Conservation (phyloP, 1,140 invertebrate species). For the Eumeta japonica region DNA sequence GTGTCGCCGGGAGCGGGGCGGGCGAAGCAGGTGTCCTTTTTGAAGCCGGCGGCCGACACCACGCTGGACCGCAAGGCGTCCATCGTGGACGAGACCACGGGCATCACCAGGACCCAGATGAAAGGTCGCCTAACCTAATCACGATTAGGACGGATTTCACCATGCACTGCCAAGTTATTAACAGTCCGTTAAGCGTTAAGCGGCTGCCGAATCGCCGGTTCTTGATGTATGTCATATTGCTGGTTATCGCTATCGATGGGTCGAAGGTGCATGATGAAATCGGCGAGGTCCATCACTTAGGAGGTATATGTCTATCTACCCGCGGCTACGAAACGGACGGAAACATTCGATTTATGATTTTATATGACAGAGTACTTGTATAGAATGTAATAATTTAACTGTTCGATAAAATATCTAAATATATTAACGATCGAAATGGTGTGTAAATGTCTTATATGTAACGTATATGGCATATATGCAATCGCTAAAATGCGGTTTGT, state of each 20-base stretch:
- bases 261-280: no score
- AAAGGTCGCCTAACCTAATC: constrained; percentile 56
- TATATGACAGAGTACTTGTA: neutral
- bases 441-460: no score
- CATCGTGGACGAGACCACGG: constrained; percentile 55
- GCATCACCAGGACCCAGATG: constrained; percentile 74
- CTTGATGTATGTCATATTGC: neutral
- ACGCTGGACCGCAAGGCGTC: constrained; percentile 43
- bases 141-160: neutral
- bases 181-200: neutral
- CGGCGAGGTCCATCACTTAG: no score
- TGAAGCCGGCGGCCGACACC: constrained; percentile 42
- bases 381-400: no score
- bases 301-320: no score
- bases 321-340: no score
- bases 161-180: neutral
- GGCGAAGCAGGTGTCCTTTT: constrained; percentile 41
- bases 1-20: constrained; percentile 16
- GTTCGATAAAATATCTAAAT: no score
- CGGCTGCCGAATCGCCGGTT: no score
- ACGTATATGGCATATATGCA: no score
- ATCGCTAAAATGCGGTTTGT: no score
- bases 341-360: neutral
- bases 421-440: no score
- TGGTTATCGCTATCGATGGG: neutral